Base-by-base conservation (phyloP, 1,140 invertebrate genomes). In the Magallana angulata region DNA sequence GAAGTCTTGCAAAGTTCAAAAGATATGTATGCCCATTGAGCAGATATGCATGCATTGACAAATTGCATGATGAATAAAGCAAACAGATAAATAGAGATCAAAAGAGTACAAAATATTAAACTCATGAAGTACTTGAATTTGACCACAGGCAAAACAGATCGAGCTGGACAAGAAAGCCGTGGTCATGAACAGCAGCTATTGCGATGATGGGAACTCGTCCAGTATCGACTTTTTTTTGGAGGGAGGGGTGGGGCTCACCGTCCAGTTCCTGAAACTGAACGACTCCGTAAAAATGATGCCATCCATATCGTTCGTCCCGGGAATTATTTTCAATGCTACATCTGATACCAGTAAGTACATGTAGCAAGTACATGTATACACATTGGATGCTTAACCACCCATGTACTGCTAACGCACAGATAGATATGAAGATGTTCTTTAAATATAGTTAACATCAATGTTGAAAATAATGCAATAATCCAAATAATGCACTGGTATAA, bases 181-280 rank as follows among this genome's bases (percentile, higher is more conserved):
- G 68, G 68, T 71, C 7, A 9, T 71, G 68, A 71, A 71, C 18
- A 24, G 18, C 60, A 62, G 68, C 36, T 71, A 24, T 24, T 71
- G 68, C 12, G 68, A 71, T 71, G 12, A 71, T 24, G 68, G 68
- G 11, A 71, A 71, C 24, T 36, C 68, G n/a, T 71, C 68, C 68
- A 71, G 68, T 24, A 18, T 71, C 11, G 24, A 71, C 18, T 71
- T 71, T 30, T 30, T 71, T 11, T 7, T 71, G 18, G 24, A 71
- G 68, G 68, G 68, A 30, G 68, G 68, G 18, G 18, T 71, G n/a
- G 68, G 68, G 9, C 36, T 71, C 12, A 71, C 68, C 0, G 68
- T 71, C 4, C n/a, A 11, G 8, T 71, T 71, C 68, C 68, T 24
- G 18, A 71, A 71, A 71, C n/a, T 11, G 6, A 71, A 71, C 18